phyloP scores from a whole-genome alignment of 2,113 vertebrate species.

The Dasypus novemcinctus region DNA sequence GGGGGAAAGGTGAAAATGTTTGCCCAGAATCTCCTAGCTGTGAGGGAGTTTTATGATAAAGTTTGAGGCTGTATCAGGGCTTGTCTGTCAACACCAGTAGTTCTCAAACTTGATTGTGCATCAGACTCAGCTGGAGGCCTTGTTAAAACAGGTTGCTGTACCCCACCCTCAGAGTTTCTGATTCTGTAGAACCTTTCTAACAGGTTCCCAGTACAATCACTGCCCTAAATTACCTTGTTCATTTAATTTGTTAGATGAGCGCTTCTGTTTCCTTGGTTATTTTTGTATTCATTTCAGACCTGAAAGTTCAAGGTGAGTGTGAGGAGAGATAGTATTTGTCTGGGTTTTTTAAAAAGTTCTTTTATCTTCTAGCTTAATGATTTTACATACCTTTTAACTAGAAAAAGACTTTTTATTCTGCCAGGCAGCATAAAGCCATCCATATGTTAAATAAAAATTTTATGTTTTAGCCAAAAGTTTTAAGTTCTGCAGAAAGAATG shows the following conservation, averaged over 20 bases:
- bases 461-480: not conserved
- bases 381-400: not conserved
- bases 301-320: slow-evolving; percentile 13
- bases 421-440: not conserved
- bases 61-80: not conserved
- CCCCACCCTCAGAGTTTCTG: not conserved
- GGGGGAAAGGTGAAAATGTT: not conserved
- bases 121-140: not conserved
- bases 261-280: not conserved
- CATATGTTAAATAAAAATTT: not conserved
- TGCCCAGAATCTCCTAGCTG: not conserved
- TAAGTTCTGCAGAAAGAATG: not conserved
- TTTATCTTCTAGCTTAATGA: not conserved
- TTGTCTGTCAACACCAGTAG: not conserved
- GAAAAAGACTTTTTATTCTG: not conserved
- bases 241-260: not conserved
- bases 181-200: not conserved
- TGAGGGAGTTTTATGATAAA: not conserved
- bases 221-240: not conserved
- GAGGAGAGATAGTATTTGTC: not conserved
- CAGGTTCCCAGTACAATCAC: not conserved
- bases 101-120: not conserved
- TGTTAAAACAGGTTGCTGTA: not conserved
- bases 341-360: not conserved
- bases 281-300: not conserved